A percentile compares a stretch with the other conserved stretches of the same genome.
Conservation (phyloP, 2,113 vertebrate species). For the Sula dactylatra region DNA sequence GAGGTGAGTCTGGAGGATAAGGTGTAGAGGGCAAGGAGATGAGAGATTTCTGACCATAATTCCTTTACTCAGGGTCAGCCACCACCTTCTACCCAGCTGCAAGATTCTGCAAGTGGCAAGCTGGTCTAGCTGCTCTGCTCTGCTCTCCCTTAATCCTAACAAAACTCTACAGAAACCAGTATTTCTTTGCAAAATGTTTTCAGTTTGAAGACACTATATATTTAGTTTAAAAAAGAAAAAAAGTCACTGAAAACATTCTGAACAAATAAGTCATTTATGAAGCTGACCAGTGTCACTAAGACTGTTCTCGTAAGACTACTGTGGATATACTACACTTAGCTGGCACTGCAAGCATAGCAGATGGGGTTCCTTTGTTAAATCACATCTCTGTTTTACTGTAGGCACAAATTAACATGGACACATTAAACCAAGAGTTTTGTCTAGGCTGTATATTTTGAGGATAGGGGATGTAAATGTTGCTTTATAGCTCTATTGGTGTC, state of each 20-base stretch:
- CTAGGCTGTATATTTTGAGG: neutral
- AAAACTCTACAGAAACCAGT: neutral
- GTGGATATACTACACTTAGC: neutral
- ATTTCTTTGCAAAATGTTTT: neutral
- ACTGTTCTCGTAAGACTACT: neutral
- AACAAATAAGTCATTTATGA: neutral
- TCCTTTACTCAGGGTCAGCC: neutral
- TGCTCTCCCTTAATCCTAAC: neutral
- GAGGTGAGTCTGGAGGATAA: neutral
- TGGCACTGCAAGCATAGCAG: neutral
- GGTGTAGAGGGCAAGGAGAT: neutral
- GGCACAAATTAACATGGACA: neutral
- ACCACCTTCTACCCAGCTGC: neutral
- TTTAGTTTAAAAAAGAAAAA: neutral
- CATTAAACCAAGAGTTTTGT: neutral
- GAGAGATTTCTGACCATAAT: neutral
- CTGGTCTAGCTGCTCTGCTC: neutral
- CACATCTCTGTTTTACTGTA: neutral
- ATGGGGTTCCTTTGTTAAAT: neutral
- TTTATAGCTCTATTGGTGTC: neutral
- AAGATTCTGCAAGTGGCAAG: neutral
- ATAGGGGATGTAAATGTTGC: neutral
- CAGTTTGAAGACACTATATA: neutral
- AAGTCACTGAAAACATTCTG: neutral
- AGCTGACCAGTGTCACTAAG: neutral